These are phyloP conservation scores for Botia almorhae DNA, from an alignment of 2,797 vertebrate genomes.

Conservation along the genomic window DNA sequence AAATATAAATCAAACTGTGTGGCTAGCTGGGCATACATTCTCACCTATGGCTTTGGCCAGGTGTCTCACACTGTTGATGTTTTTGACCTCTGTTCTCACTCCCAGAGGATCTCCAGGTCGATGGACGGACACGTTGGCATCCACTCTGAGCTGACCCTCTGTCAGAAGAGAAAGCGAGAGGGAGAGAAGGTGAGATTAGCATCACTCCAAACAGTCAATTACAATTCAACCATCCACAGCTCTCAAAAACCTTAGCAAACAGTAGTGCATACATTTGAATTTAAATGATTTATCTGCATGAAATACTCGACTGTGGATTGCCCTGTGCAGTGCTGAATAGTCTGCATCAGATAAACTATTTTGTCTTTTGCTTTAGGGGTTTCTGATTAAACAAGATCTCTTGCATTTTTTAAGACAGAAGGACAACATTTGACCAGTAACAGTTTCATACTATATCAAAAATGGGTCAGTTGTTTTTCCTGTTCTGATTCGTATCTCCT, in stretches of 20 bases:
- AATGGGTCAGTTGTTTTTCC: constrained; percentile 39
- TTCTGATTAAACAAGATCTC: constrained; percentile 51
- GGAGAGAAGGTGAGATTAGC: constrained; percentile 25
- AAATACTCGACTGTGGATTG: constrained; percentile 24
- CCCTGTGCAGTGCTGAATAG: constrained; percentile 22
- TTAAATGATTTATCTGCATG: constrained; percentile 57
- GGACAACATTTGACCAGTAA: constrained; percentile 22
- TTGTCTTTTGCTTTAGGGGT: constrained; percentile 38
- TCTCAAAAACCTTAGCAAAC: constrained; percentile 32
- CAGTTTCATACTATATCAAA: constrained; percentile 15
- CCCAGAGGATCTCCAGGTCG: constrained; percentile 87
- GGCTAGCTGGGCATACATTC: neutral
- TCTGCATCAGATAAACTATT: constrained; percentile 48
- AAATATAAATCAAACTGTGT: neutral
- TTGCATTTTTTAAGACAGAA: constrained; percentile 28
- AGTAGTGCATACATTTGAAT: constrained; percentile 54
- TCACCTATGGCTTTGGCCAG: constrained; percentile 88
- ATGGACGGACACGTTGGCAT: constrained; percentile 96
- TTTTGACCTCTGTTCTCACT: constrained; percentile 94
- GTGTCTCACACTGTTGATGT: constrained; percentile 93
- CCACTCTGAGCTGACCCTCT: constrained; percentile 98
- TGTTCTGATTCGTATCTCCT: constrained; percentile 8
- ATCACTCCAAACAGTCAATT: constrained; percentile 41
- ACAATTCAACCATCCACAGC: constrained; percentile 30
- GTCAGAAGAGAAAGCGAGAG: constrained; percentile 26